Percentiles rank a stretch among this genome's conserved stretches.
Conservation (phyloP, 2,113 vertebrate genomes). For the Lophura nycthemera region DNA sequence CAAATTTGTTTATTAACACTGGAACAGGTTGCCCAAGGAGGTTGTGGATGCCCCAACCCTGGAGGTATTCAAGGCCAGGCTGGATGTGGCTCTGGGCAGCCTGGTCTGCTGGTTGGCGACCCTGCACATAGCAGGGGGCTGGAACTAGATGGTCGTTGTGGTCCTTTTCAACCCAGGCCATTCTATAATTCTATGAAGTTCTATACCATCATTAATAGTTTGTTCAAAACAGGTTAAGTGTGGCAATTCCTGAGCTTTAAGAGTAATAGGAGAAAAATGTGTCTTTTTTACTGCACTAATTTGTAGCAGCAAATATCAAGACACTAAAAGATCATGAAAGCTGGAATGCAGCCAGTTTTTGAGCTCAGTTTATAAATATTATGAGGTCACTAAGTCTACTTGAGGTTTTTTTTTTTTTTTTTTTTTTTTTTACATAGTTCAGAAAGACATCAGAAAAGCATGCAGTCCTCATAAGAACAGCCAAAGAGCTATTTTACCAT, state of each 20-base stretch:
- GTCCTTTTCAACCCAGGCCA: too few relatives aligned
- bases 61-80: too few relatives aligned
- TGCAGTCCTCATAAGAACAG: rapidly evolving
- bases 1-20: background rate
- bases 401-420: background rate
- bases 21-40: too few relatives aligned
- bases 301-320: background rate
- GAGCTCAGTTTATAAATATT: background rate
- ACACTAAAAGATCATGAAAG: background rate
- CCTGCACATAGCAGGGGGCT: too few relatives aligned
- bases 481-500: slow-evolving; percentile 67
- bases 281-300: background rate
- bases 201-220: background rate
- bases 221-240: background rate
- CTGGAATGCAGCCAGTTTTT: background rate
- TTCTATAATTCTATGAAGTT: background rate
- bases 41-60: too few relatives aligned
- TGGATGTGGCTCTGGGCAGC: too few relatives aligned
- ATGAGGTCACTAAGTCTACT: background rate
- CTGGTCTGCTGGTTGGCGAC: too few relatives aligned
- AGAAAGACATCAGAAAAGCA: background rate
- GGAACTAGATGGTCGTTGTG: too few relatives aligned
- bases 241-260: background rate
- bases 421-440: background rate
- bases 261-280: background rate